phyloP scores from a whole-genome alignment of 1,140 invertebrate genomes.

The Aphelenchoides avenae region DNA sequence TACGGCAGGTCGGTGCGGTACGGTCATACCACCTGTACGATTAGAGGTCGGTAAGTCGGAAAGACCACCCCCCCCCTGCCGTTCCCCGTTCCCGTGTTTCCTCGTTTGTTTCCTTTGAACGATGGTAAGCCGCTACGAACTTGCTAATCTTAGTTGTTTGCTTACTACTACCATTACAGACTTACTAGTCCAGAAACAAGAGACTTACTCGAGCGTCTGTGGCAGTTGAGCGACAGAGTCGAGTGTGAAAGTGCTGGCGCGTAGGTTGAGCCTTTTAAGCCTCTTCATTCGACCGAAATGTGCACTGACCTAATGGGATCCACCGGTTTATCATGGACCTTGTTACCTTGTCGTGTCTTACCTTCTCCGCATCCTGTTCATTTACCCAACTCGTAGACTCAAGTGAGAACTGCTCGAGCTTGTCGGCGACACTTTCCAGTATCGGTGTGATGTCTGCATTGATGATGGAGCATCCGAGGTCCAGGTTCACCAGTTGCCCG shows the following conservation, averaged over 20 bases:
- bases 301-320: constrained; percentile 10
- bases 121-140: too few relatives aligned
- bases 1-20: too few relatives aligned
- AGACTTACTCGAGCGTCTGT: constrained; percentile 7
- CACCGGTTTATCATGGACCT: not conserved
- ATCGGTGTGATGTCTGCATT: constrained; percentile 30
- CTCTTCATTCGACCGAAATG: constrained; percentile 19
- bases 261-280: constrained; percentile 9
- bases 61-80: too few relatives aligned
- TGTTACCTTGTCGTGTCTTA: not conserved
- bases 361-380: constrained; percentile 21
- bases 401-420: constrained; percentile 29
- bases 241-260: not conserved
- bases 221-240: not conserved
- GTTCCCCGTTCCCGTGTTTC: constrained; percentile 5
- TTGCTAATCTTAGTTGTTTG: too few relatives aligned
- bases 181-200: not conserved
- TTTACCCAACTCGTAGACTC: constrained; percentile 28
- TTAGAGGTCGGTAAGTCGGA: too few relatives aligned
- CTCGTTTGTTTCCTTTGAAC: too few relatives aligned
- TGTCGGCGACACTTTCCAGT: constrained; percentile 14
- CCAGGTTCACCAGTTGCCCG: constrained; percentile 19
- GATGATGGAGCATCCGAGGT: constrained; percentile 23
- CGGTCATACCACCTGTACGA: too few relatives aligned
- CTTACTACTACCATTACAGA: too few relatives aligned